Base-by-base conservation (phyloP, 2,797 vertebrate species). In the Danio kyathit region DNA sequence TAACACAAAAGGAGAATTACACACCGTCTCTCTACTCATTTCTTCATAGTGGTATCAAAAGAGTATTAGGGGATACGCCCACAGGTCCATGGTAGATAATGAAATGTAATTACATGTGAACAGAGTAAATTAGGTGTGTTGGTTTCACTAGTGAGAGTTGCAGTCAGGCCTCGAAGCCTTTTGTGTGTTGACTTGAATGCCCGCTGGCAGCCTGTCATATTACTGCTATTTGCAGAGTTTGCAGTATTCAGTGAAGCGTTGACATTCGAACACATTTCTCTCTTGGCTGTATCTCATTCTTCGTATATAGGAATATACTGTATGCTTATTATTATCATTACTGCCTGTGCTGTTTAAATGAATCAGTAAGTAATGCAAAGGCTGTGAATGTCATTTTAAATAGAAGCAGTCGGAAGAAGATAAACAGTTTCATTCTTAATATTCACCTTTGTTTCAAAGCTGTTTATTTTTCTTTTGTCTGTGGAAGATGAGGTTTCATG, bases 21-120 rank as follows among this genome's bases (percentile, higher is more conserved):
- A 43, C 19, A 65, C 44, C 57, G 43, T 57, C 82, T 82, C 88
- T 86, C 87, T 74, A 81, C 84, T 85, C 64, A 49, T 86, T 81
- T 78, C 80, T 91, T 90, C 87, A 92, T 89, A 93, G 87, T 91
- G 92, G 87, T 65, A 92, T 93, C 91, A 93, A 92, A 94, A 92
- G 88, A 91, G 86, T 85, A 81, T 79, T 83, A 90, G 86, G 74
- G 89, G 85, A 82, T 44, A 61, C 43, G 46, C 57, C 66, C 52
- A 56, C 40, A 66, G 63, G 70, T 57, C 73, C 41, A 61, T 54
- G 64, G 70, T 81, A 71, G 82, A 79, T 43, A 63, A 79, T 71
- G 17, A 79, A 80, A 65, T 65, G 49, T 74, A 80, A 73, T 73
- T 73, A 65, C 17, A 49, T 64, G 17, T 46, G 75, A 69, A 65